These are phyloP conservation scores for Hephaestus fuliginosus DNA, from an alignment of 2,797 vertebrate species.

Conservation along the genomic window DNA sequence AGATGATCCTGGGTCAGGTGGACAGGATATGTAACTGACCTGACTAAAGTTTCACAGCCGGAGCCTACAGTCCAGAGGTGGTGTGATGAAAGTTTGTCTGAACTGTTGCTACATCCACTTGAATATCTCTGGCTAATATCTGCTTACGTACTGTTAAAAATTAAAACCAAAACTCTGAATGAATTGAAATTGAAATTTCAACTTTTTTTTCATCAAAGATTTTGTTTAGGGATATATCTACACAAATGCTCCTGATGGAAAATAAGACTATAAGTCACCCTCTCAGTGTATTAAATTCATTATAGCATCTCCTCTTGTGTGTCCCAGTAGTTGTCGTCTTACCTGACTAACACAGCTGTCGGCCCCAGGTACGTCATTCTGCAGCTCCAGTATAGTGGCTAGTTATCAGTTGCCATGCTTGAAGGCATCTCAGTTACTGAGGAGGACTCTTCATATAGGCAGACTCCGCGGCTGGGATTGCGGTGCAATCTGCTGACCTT, in stretches of 20 bases:
- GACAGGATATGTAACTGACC: background rate
- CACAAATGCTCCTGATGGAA: background rate
- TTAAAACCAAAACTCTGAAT: background rate
- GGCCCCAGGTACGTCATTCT: background rate
- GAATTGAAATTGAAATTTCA: background rate
- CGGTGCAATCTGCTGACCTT: conserved; percentile 42
- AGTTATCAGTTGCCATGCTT: background rate
- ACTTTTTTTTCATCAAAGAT: background rate
- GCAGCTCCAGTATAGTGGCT: background rate
- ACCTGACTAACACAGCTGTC: conserved; percentile 12
- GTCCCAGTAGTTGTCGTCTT: conserved; percentile 12
- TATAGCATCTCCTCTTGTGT: background rate
- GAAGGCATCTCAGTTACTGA: background rate
- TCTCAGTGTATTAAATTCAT: background rate
- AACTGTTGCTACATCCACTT: background rate
- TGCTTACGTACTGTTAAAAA: background rate
- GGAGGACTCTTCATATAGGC: conserved; percentile 7
- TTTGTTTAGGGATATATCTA: too few relatives aligned
- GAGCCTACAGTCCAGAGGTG: background rate
- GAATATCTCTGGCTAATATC: background rate
- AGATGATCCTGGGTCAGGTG: background rate
- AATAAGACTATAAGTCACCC: background rate
- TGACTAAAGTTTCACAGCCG: background rate
- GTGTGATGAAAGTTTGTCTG: background rate
- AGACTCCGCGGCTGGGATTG: conserved; percentile 36